A percentile compares a stretch with the other conserved stretches of the same genome.
Conservation (phyloP, 1,140 invertebrate genomes). For the Luehdorfia chinensis region DNA sequence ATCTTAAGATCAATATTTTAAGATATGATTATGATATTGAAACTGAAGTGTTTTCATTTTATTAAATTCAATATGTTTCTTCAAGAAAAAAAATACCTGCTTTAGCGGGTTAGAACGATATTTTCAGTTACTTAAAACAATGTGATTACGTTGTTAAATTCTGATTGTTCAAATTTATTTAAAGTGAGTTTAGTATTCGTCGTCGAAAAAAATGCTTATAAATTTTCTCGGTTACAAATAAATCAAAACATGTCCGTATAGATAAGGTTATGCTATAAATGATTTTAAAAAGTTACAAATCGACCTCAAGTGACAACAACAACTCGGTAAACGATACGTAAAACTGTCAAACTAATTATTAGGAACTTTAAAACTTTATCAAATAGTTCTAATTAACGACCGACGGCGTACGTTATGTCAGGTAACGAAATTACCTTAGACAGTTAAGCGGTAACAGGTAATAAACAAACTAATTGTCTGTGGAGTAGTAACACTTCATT, state of each 20-base stretch:
- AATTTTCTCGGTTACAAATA: too few species aligned
- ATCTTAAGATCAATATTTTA: slow-evolving; percentile 1
- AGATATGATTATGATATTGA: slow-evolving; percentile 7
- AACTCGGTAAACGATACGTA: background rate
- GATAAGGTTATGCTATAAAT: too few species aligned
- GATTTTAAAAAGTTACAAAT: background rate
- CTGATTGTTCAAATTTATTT: too few species aligned
- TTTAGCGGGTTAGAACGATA: too few species aligned
- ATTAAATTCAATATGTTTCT: slow-evolving; percentile 3
- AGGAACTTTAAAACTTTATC: background rate
- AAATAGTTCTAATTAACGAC: slow-evolving; percentile 2
- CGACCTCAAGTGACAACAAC: background rate
- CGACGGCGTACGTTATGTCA: background rate
- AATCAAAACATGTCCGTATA: too few species aligned
- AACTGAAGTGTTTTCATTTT: slow-evolving; percentile 3
- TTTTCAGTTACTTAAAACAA: too few species aligned
- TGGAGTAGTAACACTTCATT: slow-evolving; percentile 29
- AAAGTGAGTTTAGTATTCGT: too few species aligned
- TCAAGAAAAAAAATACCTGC: too few species aligned
- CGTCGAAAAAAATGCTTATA: too few species aligned
- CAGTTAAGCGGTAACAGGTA: background rate
- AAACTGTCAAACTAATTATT: slow-evolving; percentile 3
- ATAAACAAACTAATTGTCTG: slow-evolving; percentile 22
- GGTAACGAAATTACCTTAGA: background rate
- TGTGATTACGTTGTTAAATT: too few species aligned